phyloP scores from a whole-genome alignment of 2,113 vertebrate species.

The Ancistrus triradiatus region DNA sequence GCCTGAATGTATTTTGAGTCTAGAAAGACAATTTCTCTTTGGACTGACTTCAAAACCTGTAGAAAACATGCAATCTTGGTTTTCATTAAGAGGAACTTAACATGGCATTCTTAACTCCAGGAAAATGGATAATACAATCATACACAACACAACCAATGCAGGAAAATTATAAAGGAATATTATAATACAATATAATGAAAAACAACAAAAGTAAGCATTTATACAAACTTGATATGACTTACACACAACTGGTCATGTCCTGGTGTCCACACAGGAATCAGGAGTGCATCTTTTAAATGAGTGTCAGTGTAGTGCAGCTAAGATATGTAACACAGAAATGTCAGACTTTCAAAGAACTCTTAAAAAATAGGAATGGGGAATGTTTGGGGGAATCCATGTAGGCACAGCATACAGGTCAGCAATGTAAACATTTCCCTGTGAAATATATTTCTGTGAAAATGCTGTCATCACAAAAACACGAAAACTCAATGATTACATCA shows the following conservation, averaged over 20 bases:
- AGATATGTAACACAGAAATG: no score
- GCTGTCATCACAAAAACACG: background rate
- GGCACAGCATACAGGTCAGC: slow-evolving; percentile 19
- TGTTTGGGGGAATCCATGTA: slow-evolving; percentile 18
- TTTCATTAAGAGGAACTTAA: no score
- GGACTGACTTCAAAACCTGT: slow-evolving; percentile 15
- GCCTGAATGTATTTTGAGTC: slow-evolving; percentile 10
- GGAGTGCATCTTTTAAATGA: no score
- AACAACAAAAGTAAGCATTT: no score
- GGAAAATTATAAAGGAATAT: background rate
- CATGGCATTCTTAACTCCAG: background rate
- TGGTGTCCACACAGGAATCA: no score
- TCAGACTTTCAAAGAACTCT: no score
- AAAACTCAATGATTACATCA: background rate
- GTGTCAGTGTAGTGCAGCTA: no score
- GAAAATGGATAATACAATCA: background rate
- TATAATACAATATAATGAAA: no score
- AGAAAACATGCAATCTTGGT: no score
- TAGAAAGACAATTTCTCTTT: slow-evolving; percentile 10
- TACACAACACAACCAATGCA: background rate
- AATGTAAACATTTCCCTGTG: slow-evolving; percentile 22
- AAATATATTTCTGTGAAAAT: background rate
- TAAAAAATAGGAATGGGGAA: no score
- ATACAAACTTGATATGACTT: no score
- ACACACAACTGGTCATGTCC: no score